Evolutionary conservation across 2,888 invertebrate genomes (phyloP), one percentile per base, ranked within the genome.

Genomic region (Octodonta nipae): DNA sequence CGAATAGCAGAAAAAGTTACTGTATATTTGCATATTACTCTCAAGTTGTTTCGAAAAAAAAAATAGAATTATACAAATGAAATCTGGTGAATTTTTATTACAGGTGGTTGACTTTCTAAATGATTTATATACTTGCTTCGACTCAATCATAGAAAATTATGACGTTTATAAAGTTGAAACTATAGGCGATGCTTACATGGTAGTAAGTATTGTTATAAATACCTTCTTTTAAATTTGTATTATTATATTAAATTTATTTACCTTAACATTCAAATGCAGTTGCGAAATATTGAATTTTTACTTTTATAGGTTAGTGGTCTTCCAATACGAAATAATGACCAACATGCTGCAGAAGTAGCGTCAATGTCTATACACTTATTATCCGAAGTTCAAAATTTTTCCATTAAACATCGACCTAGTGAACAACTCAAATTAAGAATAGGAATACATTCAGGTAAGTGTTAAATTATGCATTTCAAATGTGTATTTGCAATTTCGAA

Each of bases 131-230:
- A 92, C 92, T 3, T 81, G 85, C 49, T 93, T 93, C 52, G 93
- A 93, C 59, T 87, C 88, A 1, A 91, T 88, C 41, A 80, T 93
- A 49, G 89, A 86, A 50, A 78, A 84, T 57, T 92, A 84, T 52
- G 87, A 91, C 51, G 88, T 88, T 0, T 89, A 89, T 62, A 95
- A 95, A 68, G 91, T 91, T 31, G 86, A 86, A 62, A 86, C 85
- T 0, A 88, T 88, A 34, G 88, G 88, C 2, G 88, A 88, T 55
- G 88, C 88, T 1, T 89, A 88, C 51, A 88, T 88, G 88, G 87
- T 87, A 58, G 85, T 83, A 59, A 70, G 75, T 68, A 29, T 10
- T 13, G 2, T 4, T 31, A 13, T 7, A 17, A 17, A 17, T 14
- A 32, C 25, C 5, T 32, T n/a, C 4, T 32, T 16, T 26, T 13